Conservation (phyloP, 2,113 vertebrate genomes). For the Copsychus sechellarum region DNA sequence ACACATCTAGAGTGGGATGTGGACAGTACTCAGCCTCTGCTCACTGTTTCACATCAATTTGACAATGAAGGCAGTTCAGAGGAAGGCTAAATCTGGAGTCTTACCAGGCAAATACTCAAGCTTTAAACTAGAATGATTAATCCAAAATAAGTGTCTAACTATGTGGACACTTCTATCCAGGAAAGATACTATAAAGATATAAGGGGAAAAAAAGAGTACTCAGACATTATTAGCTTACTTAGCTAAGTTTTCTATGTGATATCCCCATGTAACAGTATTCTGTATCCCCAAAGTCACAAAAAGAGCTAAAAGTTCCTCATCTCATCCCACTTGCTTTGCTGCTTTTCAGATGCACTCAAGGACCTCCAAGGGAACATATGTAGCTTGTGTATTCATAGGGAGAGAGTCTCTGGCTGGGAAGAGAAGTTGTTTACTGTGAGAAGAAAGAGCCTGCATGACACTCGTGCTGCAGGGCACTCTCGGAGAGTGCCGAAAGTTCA, state of each 20-base stretch:
- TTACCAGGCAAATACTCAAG: not conserved
- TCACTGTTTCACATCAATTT: not conserved
- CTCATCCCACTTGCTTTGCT: not conserved
- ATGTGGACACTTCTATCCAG: not conserved
- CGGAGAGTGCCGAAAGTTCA: not conserved
- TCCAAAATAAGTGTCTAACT: not conserved
- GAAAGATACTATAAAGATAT: not conserved
- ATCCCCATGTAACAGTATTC: not conserved
- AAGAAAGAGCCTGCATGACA: not conserved
- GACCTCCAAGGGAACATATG: fast-evolving
- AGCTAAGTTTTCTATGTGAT: not conserved
- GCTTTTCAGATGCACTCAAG: not conserved
- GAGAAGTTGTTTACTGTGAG: not conserved
- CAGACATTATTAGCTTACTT: not conserved
- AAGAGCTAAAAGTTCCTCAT: not conserved
- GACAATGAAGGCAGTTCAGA: not conserved
- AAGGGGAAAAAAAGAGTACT: fast-evolving
- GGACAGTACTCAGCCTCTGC: not conserved
- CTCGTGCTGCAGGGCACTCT: not conserved
- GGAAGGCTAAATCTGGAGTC: not conserved
- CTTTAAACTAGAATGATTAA: not conserved
- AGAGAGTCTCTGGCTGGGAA: not conserved
- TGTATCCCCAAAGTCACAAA: not conserved
- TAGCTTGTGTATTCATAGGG: not conserved
- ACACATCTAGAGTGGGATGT: fast-evolving